These are phyloP conservation scores for Theropithecus gelada DNA, from an alignment of 2,113 vertebrate species.

Conservation along the genomic window DNA sequence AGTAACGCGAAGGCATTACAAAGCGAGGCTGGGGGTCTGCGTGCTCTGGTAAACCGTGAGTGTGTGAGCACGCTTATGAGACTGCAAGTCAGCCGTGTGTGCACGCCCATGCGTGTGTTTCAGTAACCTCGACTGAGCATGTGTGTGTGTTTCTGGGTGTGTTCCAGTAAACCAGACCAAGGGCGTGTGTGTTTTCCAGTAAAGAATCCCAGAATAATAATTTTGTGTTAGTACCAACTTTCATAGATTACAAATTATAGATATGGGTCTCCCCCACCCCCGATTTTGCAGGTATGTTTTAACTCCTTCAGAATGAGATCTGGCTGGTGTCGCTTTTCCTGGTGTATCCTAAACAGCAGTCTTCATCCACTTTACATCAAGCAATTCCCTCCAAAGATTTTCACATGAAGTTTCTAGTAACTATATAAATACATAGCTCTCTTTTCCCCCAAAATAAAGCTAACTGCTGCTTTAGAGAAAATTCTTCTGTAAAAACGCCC, in stretches of 20 bases:
- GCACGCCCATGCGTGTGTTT: background rate
- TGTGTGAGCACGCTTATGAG: background rate
- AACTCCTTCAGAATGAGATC: background rate
- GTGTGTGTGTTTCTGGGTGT: background rate
- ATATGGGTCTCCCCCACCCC: fast-evolving
- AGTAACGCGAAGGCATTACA: slow-evolving; percentile 34
- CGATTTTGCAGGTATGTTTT: background rate
- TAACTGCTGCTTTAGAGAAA: background rate
- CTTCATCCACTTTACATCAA: background rate
- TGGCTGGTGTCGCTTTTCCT: background rate
- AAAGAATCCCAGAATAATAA: background rate
- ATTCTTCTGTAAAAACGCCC: background rate
- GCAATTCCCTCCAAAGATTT: background rate
- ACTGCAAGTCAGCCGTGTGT: too few species aligned
- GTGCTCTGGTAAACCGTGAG: background rate
- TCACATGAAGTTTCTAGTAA: background rate
- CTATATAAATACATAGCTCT: background rate
- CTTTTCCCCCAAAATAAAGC: background rate
- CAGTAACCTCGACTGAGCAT: background rate
- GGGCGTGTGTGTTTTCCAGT: background rate
- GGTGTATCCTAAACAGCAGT: background rate
- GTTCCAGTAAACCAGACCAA: background rate
- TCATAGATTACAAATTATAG: background rate
- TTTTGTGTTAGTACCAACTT: background rate
- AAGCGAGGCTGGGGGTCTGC: too few species aligned